A percentile compares a stretch with the other conserved stretches of the same genome.
Conservation (phyloP, 2,888 invertebrate genomes). For the Trachelus troglodyta region DNA sequence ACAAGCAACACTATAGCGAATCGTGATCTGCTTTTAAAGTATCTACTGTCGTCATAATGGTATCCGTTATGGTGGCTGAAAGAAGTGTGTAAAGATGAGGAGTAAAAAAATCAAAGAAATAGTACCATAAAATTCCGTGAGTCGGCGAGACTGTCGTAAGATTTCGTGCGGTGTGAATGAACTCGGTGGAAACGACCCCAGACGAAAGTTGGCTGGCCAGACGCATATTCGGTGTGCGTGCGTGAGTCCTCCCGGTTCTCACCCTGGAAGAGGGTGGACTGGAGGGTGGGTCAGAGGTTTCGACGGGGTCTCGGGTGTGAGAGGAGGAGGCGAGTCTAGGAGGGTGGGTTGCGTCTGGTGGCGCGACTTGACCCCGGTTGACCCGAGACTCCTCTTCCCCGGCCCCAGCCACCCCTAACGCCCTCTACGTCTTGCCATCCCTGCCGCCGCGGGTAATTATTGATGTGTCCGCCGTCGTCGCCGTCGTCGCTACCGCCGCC, state of each 20-base stretch:
- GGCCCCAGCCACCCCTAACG: conserved; percentile 40
- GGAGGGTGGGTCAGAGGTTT: conserved; percentile 35
- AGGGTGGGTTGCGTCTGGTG: conserved; percentile 64
- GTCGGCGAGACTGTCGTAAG: not conserved
- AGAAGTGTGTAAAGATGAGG: not conserved
- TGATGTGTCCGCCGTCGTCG: conserved; percentile 62
- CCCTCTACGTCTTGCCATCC: conserved; percentile 51
- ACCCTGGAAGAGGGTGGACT: conserved; percentile 8
- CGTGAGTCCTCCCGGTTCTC: conserved; percentile 1
- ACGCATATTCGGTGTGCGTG: conserved; percentile 29
- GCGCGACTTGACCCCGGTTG: conserved; percentile 66
- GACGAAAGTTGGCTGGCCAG: conserved; percentile 35
- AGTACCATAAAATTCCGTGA: not conserved
- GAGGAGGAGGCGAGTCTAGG: conserved; percentile 27
- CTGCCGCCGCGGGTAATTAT: conserved; percentile 62
- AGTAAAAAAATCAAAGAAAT: not conserved
- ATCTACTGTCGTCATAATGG: not conserved
- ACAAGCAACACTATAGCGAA: not conserved
- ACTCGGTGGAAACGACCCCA: conserved; percentile 29
- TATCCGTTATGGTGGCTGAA: not conserved
- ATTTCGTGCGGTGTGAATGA: conserved; percentile 28
- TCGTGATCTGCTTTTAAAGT: not conserved
- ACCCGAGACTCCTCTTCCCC: conserved; percentile 59
- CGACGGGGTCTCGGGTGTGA: conserved; percentile 43
- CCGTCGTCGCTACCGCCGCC: conserved; percentile 32